Conservation (phyloP, 2,113 vertebrate genomes). For the Cettia cetti region DNA sequence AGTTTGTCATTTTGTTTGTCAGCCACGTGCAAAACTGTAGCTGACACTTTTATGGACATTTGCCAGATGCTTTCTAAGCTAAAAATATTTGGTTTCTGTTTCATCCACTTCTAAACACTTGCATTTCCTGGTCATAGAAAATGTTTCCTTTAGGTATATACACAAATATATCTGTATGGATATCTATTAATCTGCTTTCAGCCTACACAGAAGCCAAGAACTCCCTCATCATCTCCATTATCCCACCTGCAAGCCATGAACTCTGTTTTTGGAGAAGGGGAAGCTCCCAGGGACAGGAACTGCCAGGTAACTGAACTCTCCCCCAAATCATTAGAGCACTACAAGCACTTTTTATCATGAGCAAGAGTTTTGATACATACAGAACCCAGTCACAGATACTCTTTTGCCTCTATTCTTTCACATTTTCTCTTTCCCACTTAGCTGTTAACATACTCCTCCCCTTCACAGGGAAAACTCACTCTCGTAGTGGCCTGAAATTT, state of each 20-base stretch:
- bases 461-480: neutral
- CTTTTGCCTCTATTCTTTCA: neutral
- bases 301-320: neutral
- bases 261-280: too few species aligned
- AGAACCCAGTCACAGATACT: neutral
- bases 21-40: neutral
- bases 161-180: neutral
- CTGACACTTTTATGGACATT: neutral
- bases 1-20: neutral
- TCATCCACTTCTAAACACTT: neutral
- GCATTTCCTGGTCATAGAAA: neutral
- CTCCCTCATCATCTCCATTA: neutral
- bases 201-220: neutral
- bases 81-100: neutral
- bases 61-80: neutral
- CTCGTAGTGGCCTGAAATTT: neutral
- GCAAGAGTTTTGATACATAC: neutral
- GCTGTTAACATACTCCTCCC: neutral
- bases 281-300: neutral
- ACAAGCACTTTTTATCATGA: rapidly evolving
- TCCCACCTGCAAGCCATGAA: neutral
- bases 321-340: neutral
- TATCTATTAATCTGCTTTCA: neutral
- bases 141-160: neutral
- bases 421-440: neutral